Percentiles rank a stretch among this genome's conserved stretches.
These are phyloP conservation scores for Rhombomys opimus DNA, from an alignment of 2,113 vertebrate species.

Conservation along the genomic window DNA sequence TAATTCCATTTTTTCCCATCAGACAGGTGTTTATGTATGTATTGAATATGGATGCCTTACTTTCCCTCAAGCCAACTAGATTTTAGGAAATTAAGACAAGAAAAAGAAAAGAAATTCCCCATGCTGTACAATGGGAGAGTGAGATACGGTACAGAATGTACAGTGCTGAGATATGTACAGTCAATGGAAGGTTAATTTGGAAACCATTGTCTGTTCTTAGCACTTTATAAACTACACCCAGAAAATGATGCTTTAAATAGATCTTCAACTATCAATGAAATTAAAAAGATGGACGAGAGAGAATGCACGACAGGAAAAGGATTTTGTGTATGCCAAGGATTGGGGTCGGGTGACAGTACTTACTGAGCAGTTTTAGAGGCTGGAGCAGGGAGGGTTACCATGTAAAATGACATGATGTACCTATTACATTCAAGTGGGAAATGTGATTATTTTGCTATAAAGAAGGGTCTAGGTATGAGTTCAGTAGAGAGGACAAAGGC, in stretches of 20 bases:
- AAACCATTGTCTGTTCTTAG: not conserved
- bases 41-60: not conserved
- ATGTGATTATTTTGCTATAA: conserved; percentile 33
- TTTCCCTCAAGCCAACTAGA: not conserved
- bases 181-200: conserved; percentile 29
- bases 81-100: conserved; percentile 31
- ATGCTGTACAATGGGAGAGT: not conserved
- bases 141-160: not conserved
- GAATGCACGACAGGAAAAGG: not conserved
- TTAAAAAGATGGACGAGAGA: not conserved
- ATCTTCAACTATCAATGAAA: conserved; percentile 25
- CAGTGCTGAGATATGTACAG: conserved; percentile 22
- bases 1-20: conserved; percentile 13
- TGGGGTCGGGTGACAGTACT: not conserved
- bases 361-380: conserved; percentile 35
- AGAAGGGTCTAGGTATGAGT: not conserved
- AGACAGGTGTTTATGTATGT: not conserved
- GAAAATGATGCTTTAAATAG: not conserved
- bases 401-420: not conserved
- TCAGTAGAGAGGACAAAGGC: not conserved
- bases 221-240: not conserved
- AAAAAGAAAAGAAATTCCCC: not conserved
- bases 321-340: not conserved
- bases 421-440: not conserved
- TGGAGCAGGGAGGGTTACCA: not conserved